A percentile compares a stretch with the other conserved stretches of the same genome.
Evolutionary conservation across 2,888 invertebrate species (phyloP).

Genomic region (Arctia plantaginis): DNA sequence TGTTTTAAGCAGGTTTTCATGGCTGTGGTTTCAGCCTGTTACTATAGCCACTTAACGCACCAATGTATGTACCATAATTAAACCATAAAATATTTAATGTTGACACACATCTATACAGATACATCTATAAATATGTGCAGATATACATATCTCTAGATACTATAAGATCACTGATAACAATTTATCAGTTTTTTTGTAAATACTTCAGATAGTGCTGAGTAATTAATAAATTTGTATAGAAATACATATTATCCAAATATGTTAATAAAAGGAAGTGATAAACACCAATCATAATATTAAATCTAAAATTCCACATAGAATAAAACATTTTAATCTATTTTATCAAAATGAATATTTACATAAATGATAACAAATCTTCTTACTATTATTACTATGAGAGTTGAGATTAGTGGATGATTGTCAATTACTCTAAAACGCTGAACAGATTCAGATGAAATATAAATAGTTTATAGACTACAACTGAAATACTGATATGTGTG

Average conservation of each 20-base stretch:
- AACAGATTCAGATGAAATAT: neutral
- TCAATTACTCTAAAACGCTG: neutral
- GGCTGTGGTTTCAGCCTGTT: too few relatives aligned
- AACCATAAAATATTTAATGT: neutral
- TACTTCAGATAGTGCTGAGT: neutral
- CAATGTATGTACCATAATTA: too few relatives aligned
- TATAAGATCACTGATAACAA: neutral
- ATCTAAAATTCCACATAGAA: neutral
- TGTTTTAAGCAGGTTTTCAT: too few relatives aligned
- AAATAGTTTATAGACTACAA: too few relatives aligned
- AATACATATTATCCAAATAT: neutral
- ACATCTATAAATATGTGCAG: neutral
- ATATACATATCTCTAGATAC: constrained; percentile 8
- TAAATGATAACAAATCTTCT: neutral
- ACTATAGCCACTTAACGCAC: too few relatives aligned
- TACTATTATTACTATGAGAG: too few relatives aligned
- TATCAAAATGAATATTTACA: neutral
- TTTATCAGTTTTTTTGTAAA: neutral
- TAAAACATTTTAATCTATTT: neutral
- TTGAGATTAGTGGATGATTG: neutral
- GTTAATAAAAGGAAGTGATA: neutral
- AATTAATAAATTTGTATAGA: neutral
- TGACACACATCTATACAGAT: neutral
- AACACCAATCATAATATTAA: too few relatives aligned
- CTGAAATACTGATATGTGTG: too few relatives aligned